Percentiles rank a stretch among this genome's conserved stretches.
phyloP scores from a whole-genome alignment of 2,113 vertebrate species.

The Microcebus griseorufus region DNA sequence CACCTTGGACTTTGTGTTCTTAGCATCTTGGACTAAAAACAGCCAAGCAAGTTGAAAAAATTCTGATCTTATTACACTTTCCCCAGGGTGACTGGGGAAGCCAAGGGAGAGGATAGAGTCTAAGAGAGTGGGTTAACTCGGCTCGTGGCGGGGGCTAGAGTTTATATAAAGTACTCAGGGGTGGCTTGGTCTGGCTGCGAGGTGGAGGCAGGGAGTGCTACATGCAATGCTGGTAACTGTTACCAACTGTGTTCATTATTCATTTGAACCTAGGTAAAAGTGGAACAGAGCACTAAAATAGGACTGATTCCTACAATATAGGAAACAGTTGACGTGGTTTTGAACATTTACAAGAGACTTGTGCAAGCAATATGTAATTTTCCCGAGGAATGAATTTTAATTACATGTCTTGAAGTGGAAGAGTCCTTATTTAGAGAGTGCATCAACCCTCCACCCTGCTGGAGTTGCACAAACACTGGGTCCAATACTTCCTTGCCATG shows the following conservation, averaged over 20 bases:
- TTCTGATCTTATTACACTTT: neutral
- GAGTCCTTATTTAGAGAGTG: neutral
- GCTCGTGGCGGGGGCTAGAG: neutral
- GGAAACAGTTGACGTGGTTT: neutral
- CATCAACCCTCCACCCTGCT: neutral
- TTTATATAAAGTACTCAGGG: neutral
- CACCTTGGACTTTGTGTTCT: neutral
- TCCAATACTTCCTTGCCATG: neutral
- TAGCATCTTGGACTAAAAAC: neutral
- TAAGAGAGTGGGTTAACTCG: neutral
- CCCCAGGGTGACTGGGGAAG: neutral
- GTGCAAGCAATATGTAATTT: neutral
- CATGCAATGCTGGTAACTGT: neutral
- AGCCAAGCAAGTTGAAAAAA: neutral
- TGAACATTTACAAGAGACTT: neutral
- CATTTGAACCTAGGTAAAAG: neutral
- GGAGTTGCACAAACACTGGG: neutral
- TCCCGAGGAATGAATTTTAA: slow-evolving; percentile 24
- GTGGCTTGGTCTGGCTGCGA: neutral
- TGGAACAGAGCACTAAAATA: neutral
- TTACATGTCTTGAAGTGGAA: neutral
- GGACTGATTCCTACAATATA: neutral
- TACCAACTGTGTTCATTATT: neutral
- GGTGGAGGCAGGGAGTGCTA: neutral
- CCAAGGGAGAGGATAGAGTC: neutral